Percentiles rank a stretch among this genome's conserved stretches.
phyloP scores from a whole-genome alignment of 2,888 invertebrate genomes.

The Gnatocerus cornutus region DNA sequence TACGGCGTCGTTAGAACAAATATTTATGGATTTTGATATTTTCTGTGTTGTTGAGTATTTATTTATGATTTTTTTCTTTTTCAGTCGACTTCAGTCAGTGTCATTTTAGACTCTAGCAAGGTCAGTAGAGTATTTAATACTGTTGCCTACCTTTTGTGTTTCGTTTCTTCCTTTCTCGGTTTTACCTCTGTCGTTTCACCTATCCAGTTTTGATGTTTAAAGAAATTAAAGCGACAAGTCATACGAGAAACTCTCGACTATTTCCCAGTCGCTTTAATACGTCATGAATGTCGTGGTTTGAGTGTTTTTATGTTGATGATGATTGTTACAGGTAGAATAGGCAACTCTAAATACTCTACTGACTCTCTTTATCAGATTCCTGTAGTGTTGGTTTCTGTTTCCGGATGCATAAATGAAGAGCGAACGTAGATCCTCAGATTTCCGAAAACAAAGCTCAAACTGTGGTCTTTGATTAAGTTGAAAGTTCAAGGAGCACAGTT shows the following conservation, averaged over 20 bases:
- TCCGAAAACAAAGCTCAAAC: too few relatives aligned
- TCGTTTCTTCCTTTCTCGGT: constrained; percentile 38
- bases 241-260: neutral
- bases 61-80: constrained; percentile 58
- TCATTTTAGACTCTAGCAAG: constrained; percentile 65
- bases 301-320: constrained; percentile 45
- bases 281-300: constrained; percentile 34
- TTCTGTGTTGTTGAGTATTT: neutral
- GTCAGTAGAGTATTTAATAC: constrained; percentile 65
- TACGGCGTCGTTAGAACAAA: neutral
- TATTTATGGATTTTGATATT: constrained; percentile 14
- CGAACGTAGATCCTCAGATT: too few relatives aligned
- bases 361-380: constrained; percentile 36
- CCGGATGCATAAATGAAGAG: neutral
- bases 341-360: constrained; percentile 57
- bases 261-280: constrained; percentile 12
- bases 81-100: constrained; percentile 67
- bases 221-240: constrained; percentile 10
- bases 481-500: too few relatives aligned
- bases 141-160: constrained; percentile 61
- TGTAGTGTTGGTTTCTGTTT: constrained; percentile 9
- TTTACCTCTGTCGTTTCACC: constrained; percentile 43
- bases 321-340: constrained; percentile 52
- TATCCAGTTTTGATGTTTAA: constrained; percentile 24
- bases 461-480: too few relatives aligned